phyloP scores from a whole-genome alignment of 2,797 vertebrate genomes.

The Echiichthys vipera region DNA sequence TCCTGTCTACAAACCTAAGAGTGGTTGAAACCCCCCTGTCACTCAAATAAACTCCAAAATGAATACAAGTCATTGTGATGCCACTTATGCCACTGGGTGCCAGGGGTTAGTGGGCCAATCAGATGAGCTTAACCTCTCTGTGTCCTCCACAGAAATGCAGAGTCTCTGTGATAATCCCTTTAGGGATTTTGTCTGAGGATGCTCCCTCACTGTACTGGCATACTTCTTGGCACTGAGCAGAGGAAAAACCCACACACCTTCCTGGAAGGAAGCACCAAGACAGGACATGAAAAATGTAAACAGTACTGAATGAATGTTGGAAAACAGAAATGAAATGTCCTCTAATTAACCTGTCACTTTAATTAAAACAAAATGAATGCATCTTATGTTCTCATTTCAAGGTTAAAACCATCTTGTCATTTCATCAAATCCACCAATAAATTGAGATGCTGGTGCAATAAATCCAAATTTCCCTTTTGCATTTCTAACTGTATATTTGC shows the following conservation, averaged over 20 bases:
- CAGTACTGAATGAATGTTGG: not conserved
- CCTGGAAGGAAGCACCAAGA: conserved; percentile 7
- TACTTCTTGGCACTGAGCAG: conserved; percentile 48
- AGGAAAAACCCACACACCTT: conserved; percentile 42
- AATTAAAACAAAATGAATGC: conserved; percentile 22
- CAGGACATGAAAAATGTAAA: conserved; percentile 3
- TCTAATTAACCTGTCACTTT: conserved; percentile 15
- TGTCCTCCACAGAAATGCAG: conserved; percentile 69
- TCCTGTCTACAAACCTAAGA: not conserved
- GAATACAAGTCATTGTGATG: conserved; percentile 25
- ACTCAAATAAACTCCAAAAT: conserved; percentile 30
- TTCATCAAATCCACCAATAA: not conserved
- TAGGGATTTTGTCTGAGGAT: conserved; percentile 66
- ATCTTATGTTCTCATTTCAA: conserved; percentile 25
- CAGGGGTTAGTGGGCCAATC: conserved; percentile 66
- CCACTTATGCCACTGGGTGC: conserved; percentile 31
- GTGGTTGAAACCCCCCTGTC: conserved; percentile 8
- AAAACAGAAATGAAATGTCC: conserved; percentile 1
- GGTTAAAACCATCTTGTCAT: conserved; percentile 12
- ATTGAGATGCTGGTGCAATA: not conserved
- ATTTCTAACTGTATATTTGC: conserved; percentile 7
- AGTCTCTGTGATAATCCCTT: conserved; percentile 73
- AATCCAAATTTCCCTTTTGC: conserved; percentile 24
- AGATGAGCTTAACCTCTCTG: conserved; percentile 60
- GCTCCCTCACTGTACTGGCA: conserved; percentile 48